Evolutionary conservation across 2,113 vertebrate genomes (phyloP).

Genomic region (Herpailurus yagouaroundi): DNA sequence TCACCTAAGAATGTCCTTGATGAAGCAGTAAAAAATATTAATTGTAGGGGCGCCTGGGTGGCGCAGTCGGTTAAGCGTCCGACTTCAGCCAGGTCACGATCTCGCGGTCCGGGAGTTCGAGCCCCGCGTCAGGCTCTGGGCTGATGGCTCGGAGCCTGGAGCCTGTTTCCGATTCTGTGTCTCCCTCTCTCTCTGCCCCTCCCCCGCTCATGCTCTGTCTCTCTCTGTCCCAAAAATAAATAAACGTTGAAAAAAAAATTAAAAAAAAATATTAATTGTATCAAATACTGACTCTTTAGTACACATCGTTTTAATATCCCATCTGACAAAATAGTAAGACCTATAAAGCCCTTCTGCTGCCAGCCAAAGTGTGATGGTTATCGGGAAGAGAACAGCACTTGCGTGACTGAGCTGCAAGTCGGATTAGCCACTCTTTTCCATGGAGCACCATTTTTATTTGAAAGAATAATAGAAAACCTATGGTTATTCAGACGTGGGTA

Average conservation of each 20-base stretch:
- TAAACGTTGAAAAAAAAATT: too few relatives aligned
- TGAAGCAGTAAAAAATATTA: neutral
- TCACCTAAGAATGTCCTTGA: neutral
- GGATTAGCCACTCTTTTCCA: neutral
- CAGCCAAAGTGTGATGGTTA: fast-evolving
- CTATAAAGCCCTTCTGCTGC: neutral
- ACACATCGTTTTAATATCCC: neutral
- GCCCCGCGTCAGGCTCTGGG: too few relatives aligned
- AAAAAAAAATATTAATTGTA: neutral
- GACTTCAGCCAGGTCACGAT: too few relatives aligned
- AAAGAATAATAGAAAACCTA: neutral
- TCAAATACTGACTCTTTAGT: neutral
- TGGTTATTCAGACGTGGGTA: neutral
- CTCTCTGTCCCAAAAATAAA: too few relatives aligned
- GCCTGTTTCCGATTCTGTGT: too few relatives aligned
- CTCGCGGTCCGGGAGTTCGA: too few relatives aligned
- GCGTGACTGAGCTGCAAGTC: fast-evolving
- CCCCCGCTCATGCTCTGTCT: too few relatives aligned
- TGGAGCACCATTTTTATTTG: neutral
- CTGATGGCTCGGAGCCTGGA: too few relatives aligned
- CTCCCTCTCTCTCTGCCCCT: too few relatives aligned
- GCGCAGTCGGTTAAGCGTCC: too few relatives aligned
- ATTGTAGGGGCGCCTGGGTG: too few relatives aligned
- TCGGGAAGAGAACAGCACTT: neutral
- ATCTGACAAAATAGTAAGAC: neutral